phyloP scores from a whole-genome alignment of 2,888 invertebrate species.

The Drosophila subquinaria region DNA sequence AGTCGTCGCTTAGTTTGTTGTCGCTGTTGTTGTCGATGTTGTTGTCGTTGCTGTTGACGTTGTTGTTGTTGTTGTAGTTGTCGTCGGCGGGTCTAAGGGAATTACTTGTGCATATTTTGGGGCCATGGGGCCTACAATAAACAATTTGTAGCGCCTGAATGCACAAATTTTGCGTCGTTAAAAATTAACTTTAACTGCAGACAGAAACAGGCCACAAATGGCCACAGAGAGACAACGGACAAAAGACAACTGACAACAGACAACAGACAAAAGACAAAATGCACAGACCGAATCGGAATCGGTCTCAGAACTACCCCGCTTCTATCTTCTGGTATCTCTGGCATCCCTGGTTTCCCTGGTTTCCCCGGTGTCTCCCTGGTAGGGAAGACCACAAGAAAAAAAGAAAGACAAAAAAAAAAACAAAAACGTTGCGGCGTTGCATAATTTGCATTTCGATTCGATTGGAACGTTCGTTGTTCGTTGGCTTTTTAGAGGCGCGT shows the following conservation, averaged over 20 bases:
- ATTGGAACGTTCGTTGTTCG: slow-evolving; percentile 77
- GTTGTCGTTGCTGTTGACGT: slow-evolving; percentile 5
- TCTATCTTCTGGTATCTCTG: background rate
- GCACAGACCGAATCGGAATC: slow-evolving; percentile 43
- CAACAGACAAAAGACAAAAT: slow-evolving; percentile 11
- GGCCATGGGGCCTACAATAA: slow-evolving; percentile 73
- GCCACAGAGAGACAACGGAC: slow-evolving; percentile 21
- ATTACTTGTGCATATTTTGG: slow-evolving; percentile 47
- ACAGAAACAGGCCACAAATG: slow-evolving; percentile 41
- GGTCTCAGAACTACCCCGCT: slow-evolving; percentile 8
- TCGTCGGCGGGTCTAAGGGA: slow-evolving; percentile 46
- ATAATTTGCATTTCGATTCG: slow-evolving; percentile 85
- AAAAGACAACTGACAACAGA: slow-evolving; percentile 18
- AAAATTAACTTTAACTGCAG: slow-evolving; percentile 75
- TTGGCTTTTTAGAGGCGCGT: slow-evolving; percentile 81
- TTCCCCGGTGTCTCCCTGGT: background rate
- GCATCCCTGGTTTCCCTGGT: background rate
- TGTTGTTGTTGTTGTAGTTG: slow-evolving; percentile 3
- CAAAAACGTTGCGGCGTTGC: slow-evolving; percentile 62
- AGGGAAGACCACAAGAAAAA: slow-evolving; percentile 5
- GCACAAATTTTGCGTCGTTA: slow-evolving; percentile 79
- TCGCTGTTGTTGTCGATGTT: slow-evolving; percentile 4
- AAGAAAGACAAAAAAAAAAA: slow-evolving; percentile 1
- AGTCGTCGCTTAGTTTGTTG: slow-evolving; percentile 35
- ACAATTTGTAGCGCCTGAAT: slow-evolving; percentile 81